These are phyloP conservation scores for Epicampocera succincta DNA, from an alignment of 2,888 invertebrate genomes.

Conservation along the genomic window DNA sequence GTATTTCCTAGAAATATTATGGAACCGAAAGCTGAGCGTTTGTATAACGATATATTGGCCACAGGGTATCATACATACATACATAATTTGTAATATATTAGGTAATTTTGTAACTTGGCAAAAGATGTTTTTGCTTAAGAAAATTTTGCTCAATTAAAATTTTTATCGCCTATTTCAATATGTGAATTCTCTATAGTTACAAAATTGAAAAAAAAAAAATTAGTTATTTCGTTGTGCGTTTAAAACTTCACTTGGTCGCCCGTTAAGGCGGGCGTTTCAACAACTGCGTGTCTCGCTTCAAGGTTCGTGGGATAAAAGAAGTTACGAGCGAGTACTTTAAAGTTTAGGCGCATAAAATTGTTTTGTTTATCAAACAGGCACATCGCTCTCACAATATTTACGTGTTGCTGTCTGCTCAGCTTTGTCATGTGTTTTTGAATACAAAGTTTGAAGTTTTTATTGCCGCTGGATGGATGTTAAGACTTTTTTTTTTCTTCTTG, in stretches of 20 bases:
- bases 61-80: too few relatives aligned
- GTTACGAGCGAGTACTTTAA: not conserved
- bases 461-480: slow-evolving; percentile 12
- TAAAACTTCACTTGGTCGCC: not conserved
- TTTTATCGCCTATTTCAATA: not conserved
- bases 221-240: not conserved
- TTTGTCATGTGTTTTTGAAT: slow-evolving; percentile 12
- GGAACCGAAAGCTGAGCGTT: too few relatives aligned
- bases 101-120: too few relatives aligned
- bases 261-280: too few relatives aligned
- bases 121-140: too few relatives aligned
- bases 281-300: not conserved
- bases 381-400: slow-evolving; percentile 4
- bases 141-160: not conserved
- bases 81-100: too few relatives aligned
- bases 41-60: too few relatives aligned
- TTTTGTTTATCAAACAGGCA: slow-evolving; percentile 31
- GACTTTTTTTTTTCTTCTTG: slow-evolving; percentile 32
- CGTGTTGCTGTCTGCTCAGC: not conserved
- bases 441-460: not conserved
- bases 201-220: not conserved
- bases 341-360: slow-evolving; percentile 6
- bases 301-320: slow-evolving; percentile 11
- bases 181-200: not conserved
- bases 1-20: too few relatives aligned